These are phyloP conservation scores for Archips xylosteana DNA, from an alignment of 2,888 invertebrate genomes.

Conservation along the genomic window DNA sequence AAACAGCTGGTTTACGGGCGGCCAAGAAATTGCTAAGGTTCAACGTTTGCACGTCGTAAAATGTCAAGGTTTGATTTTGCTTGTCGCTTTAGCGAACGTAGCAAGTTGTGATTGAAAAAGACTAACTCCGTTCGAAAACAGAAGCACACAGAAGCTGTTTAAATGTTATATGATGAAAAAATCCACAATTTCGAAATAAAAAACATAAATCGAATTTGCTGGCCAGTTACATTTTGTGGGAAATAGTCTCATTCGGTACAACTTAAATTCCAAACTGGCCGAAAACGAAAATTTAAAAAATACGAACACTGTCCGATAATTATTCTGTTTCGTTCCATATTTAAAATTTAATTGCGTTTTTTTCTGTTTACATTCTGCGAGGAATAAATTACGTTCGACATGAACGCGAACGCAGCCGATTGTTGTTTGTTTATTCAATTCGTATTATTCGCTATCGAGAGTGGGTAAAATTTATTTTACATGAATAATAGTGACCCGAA, in stretches of 20 bases:
- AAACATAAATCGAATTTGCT: background rate
- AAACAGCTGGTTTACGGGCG: conserved; percentile 6
- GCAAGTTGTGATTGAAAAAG: background rate
- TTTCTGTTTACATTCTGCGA: conserved; percentile 35
- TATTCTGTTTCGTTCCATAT: conserved; percentile 24
- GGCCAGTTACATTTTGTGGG: background rate
- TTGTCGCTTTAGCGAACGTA: background rate
- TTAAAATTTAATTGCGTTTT: conserved; percentile 35
- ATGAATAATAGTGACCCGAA: background rate
- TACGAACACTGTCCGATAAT: conserved; percentile 11
- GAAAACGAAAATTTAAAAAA: conserved; percentile 11
- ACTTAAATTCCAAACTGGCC: background rate
- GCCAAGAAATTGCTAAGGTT: conserved; percentile 1
- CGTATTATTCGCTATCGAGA: conserved; percentile 12
- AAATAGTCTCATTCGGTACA: background rate
- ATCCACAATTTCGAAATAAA: no score
- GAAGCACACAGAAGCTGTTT: background rate
- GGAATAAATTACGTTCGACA: conserved; percentile 42
- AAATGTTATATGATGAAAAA: no score
- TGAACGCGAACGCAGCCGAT: conserved; percentile 24
- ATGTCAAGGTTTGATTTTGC: conserved; percentile 7
- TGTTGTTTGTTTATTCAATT: conserved; percentile 37
- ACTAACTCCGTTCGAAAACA: no score
- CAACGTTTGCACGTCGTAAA: conserved; percentile 9
- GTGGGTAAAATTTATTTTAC: background rate